Evolutionary conservation across 2,113 vertebrate species (phyloP).

Genomic region (Paracyprichromis sp.): DNA sequence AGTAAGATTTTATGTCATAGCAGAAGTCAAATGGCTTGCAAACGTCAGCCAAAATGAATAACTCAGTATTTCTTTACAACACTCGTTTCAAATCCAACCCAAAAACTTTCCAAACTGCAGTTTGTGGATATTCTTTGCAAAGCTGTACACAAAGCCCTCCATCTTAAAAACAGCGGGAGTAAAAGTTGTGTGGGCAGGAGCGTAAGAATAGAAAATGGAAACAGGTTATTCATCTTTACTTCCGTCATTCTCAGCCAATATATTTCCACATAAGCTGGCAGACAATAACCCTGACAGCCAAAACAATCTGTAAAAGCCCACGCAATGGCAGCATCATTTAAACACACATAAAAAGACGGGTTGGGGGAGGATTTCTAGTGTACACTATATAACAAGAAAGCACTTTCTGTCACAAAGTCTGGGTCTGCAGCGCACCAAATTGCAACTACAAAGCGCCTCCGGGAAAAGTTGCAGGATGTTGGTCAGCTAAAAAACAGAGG

Average conservation of each 20-base stretch:
- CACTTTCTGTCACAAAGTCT: neutral
- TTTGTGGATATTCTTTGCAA: neutral
- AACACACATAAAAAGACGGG: conserved; percentile 6
- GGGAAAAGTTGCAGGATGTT: neutral
- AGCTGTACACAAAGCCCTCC: neutral
- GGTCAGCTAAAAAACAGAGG: conserved; percentile 17
- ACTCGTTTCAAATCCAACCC: neutral
- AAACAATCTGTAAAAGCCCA: conserved; percentile 46
- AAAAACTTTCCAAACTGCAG: conserved; percentile 11
- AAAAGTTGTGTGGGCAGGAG: conserved; percentile 36
- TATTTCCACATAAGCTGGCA: conserved; percentile 33
- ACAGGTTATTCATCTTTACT: conserved; percentile 25
- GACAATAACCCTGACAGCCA: conserved; percentile 43
- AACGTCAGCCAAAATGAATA: neutral
- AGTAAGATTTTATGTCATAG: neutral
- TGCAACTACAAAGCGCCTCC: neutral
- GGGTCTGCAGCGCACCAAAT: neutral
- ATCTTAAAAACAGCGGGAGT: neutral
- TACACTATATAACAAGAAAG: conserved; percentile 8
- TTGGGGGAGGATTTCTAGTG: neutral
- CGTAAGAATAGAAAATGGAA: conserved; percentile 34
- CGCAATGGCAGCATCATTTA: conserved; percentile 13
- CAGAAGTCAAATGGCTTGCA: neutral
- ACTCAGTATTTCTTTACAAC: neutral
- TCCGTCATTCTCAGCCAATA: conserved; percentile 34